Percentiles rank a stretch among this genome's conserved stretches.
Evolutionary conservation across 2,888 invertebrate genomes (phyloP).

Genomic region (Hypsopygia costalis): DNA sequence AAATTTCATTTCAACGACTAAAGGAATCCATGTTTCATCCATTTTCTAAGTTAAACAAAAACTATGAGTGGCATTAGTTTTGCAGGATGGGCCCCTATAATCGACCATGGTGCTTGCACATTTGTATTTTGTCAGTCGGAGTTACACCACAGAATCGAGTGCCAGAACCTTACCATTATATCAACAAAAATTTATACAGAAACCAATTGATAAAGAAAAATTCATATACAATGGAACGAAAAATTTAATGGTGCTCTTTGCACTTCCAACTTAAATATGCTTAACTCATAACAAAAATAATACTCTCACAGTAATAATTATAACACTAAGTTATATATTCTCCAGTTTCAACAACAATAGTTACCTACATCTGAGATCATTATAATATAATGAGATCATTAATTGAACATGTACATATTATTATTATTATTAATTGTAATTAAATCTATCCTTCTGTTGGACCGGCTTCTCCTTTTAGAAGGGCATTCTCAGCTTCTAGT

Average conservation of each 20-base stretch:
- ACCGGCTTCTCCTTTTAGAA: slow-evolving; percentile 69
- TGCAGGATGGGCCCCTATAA: too few relatives aligned
- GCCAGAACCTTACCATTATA: too few relatives aligned
- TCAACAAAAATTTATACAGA: too few relatives aligned
- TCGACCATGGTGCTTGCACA: too few relatives aligned
- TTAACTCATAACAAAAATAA: slow-evolving; percentile 59
- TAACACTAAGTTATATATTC: slow-evolving; percentile 54
- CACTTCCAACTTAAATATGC: slow-evolving; percentile 43
- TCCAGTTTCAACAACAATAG: slow-evolving; percentile 57
- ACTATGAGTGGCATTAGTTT: too few relatives aligned
- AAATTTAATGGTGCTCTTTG: slow-evolving; percentile 48
- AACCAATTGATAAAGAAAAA: background rate
- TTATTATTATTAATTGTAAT: slow-evolving; percentile 16
- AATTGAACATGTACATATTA: slow-evolving; percentile 32
- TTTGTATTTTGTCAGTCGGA: too few relatives aligned
- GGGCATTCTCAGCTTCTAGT: slow-evolving; percentile 81
- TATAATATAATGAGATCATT: slow-evolving; percentile 49
- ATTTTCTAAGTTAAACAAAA: too few relatives aligned
- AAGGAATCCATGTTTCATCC: too few relatives aligned
- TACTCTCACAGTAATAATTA: slow-evolving; percentile 48
- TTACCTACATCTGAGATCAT: slow-evolving; percentile 47
- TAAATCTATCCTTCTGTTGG: slow-evolving; percentile 59
- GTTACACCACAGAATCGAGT: too few relatives aligned
- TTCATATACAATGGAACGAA: slow-evolving; percentile 15
- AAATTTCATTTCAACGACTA: too few relatives aligned